phyloP scores from a whole-genome alignment of 2,113 vertebrate genomes.

The Ptychochromis oligacanthus region DNA sequence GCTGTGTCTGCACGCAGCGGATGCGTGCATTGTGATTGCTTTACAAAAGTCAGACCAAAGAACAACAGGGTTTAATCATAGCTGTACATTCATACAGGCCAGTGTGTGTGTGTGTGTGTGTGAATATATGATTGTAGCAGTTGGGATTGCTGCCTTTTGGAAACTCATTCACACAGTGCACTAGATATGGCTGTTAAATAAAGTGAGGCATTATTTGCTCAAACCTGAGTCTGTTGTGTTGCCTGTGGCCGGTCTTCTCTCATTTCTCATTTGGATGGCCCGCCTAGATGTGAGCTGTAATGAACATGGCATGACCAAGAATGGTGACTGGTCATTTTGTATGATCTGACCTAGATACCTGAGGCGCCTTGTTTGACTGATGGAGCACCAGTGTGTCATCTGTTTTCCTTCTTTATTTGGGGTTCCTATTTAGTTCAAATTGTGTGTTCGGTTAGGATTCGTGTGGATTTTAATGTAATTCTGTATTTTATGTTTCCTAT shows the following conservation, averaged over 20 bases:
- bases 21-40: background rate
- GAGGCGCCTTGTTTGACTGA: background rate
- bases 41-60: background rate
- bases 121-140: background rate
- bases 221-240: background rate
- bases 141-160: background rate
- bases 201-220: background rate
- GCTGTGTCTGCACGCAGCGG: background rate
- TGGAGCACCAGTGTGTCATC: background rate
- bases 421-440: background rate
- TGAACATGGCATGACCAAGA: background rate
- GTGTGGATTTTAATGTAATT: background rate
- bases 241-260: background rate
- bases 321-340: background rate
- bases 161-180: accelerated
- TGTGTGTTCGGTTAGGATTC: background rate
- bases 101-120: background rate
- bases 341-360: background rate
- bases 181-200: background rate
- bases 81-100: accelerated
- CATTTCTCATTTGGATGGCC: background rate
- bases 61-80: background rate
- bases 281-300: constrained; percentile 21
- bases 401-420: background rate
- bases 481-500: background rate